These are phyloP conservation scores for Eulemur rubriventer DNA, from an alignment of 2,797 vertebrate genomes.

Conservation along the genomic window DNA sequence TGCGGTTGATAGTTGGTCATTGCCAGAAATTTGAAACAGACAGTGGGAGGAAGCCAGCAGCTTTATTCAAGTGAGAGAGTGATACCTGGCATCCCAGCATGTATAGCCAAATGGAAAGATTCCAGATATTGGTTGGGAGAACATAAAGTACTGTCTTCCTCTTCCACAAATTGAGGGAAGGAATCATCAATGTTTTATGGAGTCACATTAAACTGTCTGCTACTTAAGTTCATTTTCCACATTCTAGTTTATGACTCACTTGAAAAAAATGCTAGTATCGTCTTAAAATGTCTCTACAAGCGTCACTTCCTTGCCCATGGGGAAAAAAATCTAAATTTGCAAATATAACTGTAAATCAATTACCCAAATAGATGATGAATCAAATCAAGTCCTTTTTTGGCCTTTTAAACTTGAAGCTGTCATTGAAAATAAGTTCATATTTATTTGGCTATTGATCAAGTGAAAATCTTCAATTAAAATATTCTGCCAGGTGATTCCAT, in stretches of 20 bases:
- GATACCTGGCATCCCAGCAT: not conserved
- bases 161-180: not conserved
- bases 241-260: constrained; percentile 54
- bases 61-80: not conserved
- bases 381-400: constrained; percentile 48
- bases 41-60: not conserved
- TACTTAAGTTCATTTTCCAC: constrained; percentile 51
- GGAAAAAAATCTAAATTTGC: not conserved
- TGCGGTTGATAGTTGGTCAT: not conserved
- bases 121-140: not conserved
- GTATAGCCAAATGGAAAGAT: not conserved
- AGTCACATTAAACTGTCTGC: constrained; percentile 38
- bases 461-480: constrained; percentile 78
- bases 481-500: constrained; percentile 62
- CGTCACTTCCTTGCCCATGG: not conserved
- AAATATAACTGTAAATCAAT: constrained; percentile 32
- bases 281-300: constrained; percentile 55
- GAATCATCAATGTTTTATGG: constrained; percentile 24
- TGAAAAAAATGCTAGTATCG: constrained; percentile 12
- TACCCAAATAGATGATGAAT: constrained; percentile 47
- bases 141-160: not conserved
- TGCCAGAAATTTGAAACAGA: constrained; percentile 3
- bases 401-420: constrained; percentile 75
- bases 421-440: constrained; percentile 66
- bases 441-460: constrained; percentile 78